Evolutionary conservation across 35 echinoderm and acorn worm species (phyloP).

Genomic region (Amphiura filiformis): DNA sequence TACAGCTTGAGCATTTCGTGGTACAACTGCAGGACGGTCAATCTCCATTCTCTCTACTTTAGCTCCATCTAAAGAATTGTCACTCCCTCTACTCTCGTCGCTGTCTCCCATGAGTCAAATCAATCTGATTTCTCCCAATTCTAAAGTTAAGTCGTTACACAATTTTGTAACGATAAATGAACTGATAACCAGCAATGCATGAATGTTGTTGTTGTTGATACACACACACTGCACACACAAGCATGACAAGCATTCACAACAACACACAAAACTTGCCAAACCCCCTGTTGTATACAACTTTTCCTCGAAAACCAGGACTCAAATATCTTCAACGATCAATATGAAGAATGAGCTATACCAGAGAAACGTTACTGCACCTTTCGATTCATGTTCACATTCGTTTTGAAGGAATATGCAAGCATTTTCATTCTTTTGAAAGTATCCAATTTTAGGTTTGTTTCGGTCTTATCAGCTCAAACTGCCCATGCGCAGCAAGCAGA

Average conservation of each 20-base stretch:
- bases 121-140: background rate
- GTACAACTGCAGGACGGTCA: background rate
- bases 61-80: background rate
- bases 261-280: background rate
- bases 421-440: background rate
- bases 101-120: background rate
- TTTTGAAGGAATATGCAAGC: background rate
- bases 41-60: background rate
- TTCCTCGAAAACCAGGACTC: background rate
- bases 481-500: background rate
- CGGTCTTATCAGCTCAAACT: background rate
- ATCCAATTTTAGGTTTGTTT: background rate
- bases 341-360: background rate
- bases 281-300: background rate
- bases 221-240: no score
- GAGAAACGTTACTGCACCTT: background rate
- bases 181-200: background rate
- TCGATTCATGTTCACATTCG: background rate
- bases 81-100: background rate
- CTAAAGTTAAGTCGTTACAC: background rate
- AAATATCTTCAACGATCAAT: background rate
- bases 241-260: no score
- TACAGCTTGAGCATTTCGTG: background rate
- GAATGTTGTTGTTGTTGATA: no score
- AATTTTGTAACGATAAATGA: background rate